These are phyloP conservation scores for Berghia stephanieae DNA, from an alignment of 1,140 invertebrate species.

Conservation along the genomic window DNA sequence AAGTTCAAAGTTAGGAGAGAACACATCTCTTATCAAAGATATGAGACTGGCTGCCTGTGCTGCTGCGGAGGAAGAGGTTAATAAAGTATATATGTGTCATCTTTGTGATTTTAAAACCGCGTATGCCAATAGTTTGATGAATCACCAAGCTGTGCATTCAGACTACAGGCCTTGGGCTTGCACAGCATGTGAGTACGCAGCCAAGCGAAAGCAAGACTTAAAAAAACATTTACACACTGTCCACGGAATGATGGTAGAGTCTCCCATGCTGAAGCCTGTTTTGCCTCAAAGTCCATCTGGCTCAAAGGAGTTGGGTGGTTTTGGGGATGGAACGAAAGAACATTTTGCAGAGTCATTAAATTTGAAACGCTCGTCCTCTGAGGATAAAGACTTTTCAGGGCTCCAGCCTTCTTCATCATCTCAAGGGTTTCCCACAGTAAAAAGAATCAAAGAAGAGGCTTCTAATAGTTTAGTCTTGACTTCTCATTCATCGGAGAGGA, in stretches of 20 bases:
- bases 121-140: conserved; percentile 42
- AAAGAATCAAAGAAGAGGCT: too few relatives aligned
- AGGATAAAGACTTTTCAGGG: neutral
- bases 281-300: neutral
- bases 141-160: conserved; percentile 47
- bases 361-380: neutral
- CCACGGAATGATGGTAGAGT: conserved; percentile 39
- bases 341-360: too few relatives aligned
- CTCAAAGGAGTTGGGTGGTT: too few relatives aligned
- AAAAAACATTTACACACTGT: conserved; percentile 45
- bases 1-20: too few relatives aligned
- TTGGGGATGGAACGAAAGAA: too few relatives aligned
- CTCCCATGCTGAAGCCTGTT: conserved; percentile 28
- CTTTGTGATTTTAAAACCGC: conserved; percentile 40
- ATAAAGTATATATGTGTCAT: conserved; percentile 39
- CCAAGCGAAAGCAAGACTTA: conserved; percentile 45
- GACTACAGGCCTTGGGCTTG: conserved; percentile 42
- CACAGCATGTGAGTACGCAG: conserved; percentile 45
- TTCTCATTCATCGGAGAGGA: too few relatives aligned
- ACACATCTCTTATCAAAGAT: too few relatives aligned
- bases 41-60: too few relatives aligned
- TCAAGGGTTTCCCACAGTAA: too few relatives aligned
- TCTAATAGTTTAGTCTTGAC: too few relatives aligned
- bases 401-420: neutral
- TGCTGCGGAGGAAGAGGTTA: conserved; percentile 19